Conservation (phyloP, 2,113 vertebrate species). For the Rafetus swinhoei region DNA sequence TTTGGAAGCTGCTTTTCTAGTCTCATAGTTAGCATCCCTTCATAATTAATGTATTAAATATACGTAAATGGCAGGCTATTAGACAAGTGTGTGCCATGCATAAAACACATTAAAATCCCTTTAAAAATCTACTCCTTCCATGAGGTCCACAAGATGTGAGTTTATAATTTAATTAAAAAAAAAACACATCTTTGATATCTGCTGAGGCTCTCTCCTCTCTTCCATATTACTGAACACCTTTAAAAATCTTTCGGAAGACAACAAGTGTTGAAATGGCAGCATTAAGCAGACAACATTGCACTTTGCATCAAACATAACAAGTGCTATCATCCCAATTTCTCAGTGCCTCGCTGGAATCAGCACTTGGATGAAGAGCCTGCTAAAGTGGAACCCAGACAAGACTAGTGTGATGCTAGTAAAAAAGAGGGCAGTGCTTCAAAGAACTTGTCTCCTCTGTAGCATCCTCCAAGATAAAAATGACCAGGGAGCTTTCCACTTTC, state of each 20-base stretch:
- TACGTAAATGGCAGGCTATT: neutral
- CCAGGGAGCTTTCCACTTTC: neutral
- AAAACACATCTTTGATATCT: neutral
- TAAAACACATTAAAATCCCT: neutral
- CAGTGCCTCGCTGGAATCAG: neutral
- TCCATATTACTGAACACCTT: neutral
- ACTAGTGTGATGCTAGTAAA: neutral
- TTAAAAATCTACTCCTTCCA: neutral
- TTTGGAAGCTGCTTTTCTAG: neutral
- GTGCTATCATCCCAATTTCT: neutral
- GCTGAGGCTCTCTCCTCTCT: neutral
- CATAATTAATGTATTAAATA: neutral
- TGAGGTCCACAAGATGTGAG: neutral
- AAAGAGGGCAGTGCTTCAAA: neutral
- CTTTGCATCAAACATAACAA: neutral
- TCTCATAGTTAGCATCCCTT: neutral
- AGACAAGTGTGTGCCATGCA: neutral
- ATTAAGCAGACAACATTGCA: neutral
- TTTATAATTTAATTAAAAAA: neutral
- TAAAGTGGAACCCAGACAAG: neutral
- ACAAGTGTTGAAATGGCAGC: neutral
- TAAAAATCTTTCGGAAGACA: neutral
- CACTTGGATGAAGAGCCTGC: neutral
- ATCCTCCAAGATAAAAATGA: rapidly evolving
- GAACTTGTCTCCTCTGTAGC: neutral